Evolutionary conservation across 2,888 invertebrate genomes (phyloP), one percentile per base, ranked within the genome.

Genomic region (Hemithea aestivaria): DNA sequence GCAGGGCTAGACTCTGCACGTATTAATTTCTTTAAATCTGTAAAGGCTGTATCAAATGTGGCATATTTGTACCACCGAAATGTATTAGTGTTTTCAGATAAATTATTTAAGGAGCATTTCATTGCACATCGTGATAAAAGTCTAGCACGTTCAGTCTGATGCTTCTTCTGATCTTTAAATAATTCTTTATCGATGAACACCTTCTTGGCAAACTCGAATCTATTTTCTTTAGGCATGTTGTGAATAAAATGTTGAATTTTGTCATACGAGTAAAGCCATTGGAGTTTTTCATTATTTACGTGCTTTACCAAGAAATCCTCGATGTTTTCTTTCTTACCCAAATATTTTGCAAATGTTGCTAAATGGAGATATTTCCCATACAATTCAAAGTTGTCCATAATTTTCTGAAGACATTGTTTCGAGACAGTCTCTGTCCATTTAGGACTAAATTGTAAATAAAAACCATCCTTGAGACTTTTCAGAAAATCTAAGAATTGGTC

Each of bases 41-140:
- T 27, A 27, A 75, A 69, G 11, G 81, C 80, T 1, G 46, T 53
- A 9, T 58, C 48, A 38, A 80, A 82, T 1, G 76, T 64, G 7
- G 69, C 67, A 43, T 62, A 69, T 27, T 56, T 55, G 53, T 77
- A 81, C 77, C 76, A 78, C n/a, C 54, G 48, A 41, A 76, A 74
- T 10, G 46, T 39, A 33, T 29, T 31, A 5, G 26, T 35, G 26
- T 28, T 44, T 22, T 27, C 12, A 5, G 37, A 25, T 4, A n/a
- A n/a, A n/a, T n/a, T n/a, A n/a, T n/a, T n/a, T n/a, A n/a, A n/a
- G n/a, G n/a, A n/a, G n/a, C n/a, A n/a, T n/a, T n/a, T n/a, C n/a
- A n/a, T n/a, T n/a, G n/a, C n/a, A n/a, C n/a, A n/a, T n/a, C n/a
- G n/a, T n/a, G n/a, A n/a, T n/a, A n/a, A n/a, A n/a, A n/a, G 7